Percentiles rank a stretch among this genome's conserved stretches.
Evolutionary conservation across 2,797 vertebrate genomes (phyloP).

Genomic region (Rhincodon typus): DNA sequence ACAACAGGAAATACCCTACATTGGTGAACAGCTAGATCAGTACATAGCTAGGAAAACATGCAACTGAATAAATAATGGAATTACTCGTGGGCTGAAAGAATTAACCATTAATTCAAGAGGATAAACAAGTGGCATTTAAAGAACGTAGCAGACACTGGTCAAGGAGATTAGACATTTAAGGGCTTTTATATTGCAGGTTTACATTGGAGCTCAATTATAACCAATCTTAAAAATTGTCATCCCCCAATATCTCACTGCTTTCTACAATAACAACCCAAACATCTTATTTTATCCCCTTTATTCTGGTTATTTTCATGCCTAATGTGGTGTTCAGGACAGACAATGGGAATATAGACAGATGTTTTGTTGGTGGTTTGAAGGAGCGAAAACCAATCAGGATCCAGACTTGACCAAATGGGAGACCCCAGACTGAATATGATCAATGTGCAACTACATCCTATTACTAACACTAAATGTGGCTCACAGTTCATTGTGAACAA

Average conservation of each 20-base stretch:
- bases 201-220: background rate
- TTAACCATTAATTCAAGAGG: conserved; percentile 1
- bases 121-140: background rate
- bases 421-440: background rate
- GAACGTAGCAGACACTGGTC: background rate
- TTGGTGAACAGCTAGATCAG: conserved; percentile 26
- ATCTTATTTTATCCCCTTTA: background rate
- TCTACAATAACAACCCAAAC: background rate
- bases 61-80: background rate
- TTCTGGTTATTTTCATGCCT: background rate
- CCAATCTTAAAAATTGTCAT: background rate
- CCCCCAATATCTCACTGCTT: background rate
- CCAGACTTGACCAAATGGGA: background rate
- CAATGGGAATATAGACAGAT: background rate
- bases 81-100: background rate
- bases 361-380: background rate
- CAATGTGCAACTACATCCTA: no score
- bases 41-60: background rate
- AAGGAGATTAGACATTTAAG: background rate
- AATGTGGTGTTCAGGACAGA: background rate
- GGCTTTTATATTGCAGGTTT: background rate
- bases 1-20: background rate
- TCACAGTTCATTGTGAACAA: background rate
- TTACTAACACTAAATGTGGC: background rate
- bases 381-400: background rate